Percentiles rank a stretch among this genome's conserved stretches.
These are phyloP conservation scores for Ctenodactylus gundi DNA, from an alignment of 2,113 vertebrate species.

Conservation along the genomic window DNA sequence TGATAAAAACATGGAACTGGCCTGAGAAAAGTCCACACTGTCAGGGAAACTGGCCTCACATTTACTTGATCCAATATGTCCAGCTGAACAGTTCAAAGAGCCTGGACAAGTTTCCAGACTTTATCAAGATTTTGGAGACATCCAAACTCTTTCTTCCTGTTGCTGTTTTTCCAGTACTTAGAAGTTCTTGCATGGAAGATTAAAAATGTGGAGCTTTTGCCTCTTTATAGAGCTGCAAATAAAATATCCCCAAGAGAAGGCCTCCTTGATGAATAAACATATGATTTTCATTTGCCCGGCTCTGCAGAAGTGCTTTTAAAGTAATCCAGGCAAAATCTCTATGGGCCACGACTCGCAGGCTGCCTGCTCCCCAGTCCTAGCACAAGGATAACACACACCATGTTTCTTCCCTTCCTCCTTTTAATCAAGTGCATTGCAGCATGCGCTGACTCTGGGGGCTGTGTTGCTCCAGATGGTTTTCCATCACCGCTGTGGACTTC, in stretches of 20 bases:
- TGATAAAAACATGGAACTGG: not conserved
- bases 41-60: not conserved
- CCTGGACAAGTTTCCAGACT: conserved; percentile 38
- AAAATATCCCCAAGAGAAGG: conserved; percentile 69
- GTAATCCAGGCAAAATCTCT: conserved; percentile 70
- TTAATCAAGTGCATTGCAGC: conserved; percentile 71
- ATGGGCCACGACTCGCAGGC: conserved; percentile 13
- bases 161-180: conserved; percentile 45
- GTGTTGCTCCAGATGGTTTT: conserved; percentile 66
- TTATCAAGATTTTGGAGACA: conserved; percentile 50
- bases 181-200: conserved; percentile 57
- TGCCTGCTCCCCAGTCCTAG: conserved; percentile 34
- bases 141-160: conserved; percentile 47
- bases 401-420: conserved; percentile 48
- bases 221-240: conserved; percentile 67
- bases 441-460: conserved; percentile 32
- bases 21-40: not conserved
- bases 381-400: conserved; percentile 42
- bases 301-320: conserved; percentile 75
- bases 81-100: conserved; percentile 44
- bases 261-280: conserved; percentile 72
- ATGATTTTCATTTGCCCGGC: conserved; percentile 73
- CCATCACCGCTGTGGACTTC: not conserved
- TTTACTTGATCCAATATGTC: not conserved
- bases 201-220: conserved; percentile 62